Conservation (phyloP, 2,113 vertebrate genomes). For the Rafetus swinhoei region DNA sequence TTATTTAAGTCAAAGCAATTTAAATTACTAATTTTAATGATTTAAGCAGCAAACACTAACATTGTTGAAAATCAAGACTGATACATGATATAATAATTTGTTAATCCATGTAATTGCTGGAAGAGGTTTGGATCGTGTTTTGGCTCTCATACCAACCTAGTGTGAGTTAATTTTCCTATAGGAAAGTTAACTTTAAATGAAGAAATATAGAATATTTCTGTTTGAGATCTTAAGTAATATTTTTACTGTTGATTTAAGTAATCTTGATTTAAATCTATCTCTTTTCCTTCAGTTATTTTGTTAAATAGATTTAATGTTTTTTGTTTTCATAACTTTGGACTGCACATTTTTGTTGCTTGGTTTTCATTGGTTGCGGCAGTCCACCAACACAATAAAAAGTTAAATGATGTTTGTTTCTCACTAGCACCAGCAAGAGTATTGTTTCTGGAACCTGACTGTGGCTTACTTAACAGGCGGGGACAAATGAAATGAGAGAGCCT, state of each 20-base stretch:
- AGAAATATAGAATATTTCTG: background rate
- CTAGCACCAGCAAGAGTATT: background rate
- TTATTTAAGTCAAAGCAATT: background rate
- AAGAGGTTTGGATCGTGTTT: background rate
- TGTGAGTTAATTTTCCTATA: background rate
- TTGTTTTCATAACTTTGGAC: background rate
- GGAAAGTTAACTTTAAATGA: background rate
- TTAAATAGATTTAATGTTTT: background rate
- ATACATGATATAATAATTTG: background rate
- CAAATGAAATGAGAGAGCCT: background rate
- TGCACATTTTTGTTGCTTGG: background rate
- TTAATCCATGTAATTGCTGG: background rate
- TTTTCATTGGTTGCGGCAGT: background rate
- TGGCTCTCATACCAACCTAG: background rate
- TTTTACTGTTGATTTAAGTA: background rate
- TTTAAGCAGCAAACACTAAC: background rate
- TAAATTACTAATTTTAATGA: background rate
- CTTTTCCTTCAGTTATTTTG: background rate
- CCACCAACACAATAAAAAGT: background rate
- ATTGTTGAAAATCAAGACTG: background rate
- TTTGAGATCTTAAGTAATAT: background rate
- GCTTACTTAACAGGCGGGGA: background rate
- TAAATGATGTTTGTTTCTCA: background rate
- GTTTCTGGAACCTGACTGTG: background rate
- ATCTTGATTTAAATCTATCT: background rate